Base-by-base conservation (phyloP, 2,113 vertebrate genomes). In the Pelmatolapia mariae region DNA sequence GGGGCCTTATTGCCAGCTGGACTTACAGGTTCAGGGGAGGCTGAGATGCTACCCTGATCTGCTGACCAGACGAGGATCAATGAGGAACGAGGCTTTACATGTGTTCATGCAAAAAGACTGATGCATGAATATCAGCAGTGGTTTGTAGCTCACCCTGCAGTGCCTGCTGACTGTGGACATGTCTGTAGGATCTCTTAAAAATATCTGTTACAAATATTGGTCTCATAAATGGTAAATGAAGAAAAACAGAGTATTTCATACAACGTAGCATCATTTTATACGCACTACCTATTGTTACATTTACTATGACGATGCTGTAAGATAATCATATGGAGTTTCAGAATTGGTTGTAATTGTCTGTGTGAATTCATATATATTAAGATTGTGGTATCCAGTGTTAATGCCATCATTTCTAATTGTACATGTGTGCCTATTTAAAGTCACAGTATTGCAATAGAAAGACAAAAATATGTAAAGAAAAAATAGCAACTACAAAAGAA, bases 211-310 rank as follows among this genome's bases (percentile, higher is more conserved):
- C 84, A 86, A 80, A 86, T 56, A 71, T 57, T 81, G 82, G 85
- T 94, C 87, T 88, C 90, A 89, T 83, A 50, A 57, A 47, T 61
- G 19, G 36, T 43, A 59, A 85, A 83, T 29, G 47, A 83, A 36
- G 50, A 80, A 87, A 71, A 29, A 79, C 53, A 6, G 4, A 40
- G 59, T 81, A 53, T 93, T 93, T 91, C 76, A 82, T 89, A 86
- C 78, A 83, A 10, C 24, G 91, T 94, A 94, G 93, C 94, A 94
- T 82, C 43, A 81, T 88, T 93, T 92, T 88, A 81, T 91, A 87
- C 6, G 45, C 10, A 85, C 85, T 90, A 91, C 81, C 81, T 90
- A 66, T 73, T 90, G 50, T 84, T 61, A 84, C 80, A 83, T 87
- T 92, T 82, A 87, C 85, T 89, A 52, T 76, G 15, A 81, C 16